Conservation (phyloP, 2,888 invertebrate species). For the Drosophila borborema region DNA sequence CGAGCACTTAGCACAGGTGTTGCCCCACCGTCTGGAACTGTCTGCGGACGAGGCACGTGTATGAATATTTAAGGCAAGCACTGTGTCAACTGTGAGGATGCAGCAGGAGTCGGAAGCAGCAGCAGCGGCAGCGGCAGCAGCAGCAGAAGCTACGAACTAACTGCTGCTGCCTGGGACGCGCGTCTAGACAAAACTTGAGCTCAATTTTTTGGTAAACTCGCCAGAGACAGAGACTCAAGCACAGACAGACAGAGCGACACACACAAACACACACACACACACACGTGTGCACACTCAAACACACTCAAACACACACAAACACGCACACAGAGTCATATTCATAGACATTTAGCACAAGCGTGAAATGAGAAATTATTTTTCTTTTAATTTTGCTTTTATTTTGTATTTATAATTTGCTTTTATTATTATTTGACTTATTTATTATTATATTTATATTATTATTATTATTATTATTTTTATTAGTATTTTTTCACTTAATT, state of each 20-base stretch:
- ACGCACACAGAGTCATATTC: not conserved
- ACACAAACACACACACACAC: not conserved
- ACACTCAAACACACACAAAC: not conserved
- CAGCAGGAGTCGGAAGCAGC: not conserved
- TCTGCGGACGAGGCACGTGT: constrained; percentile 34
- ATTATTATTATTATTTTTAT: too few relatives aligned
- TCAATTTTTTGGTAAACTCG: constrained; percentile 15
- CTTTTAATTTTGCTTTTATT: too few relatives aligned
- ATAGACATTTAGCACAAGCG: constrained; percentile 21
- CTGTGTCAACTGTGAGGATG: constrained; percentile 46
- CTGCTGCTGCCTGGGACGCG: constrained; percentile 21
- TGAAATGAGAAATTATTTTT: not conserved
- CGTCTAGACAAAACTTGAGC: constrained; percentile 53
- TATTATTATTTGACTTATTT: too few relatives aligned
- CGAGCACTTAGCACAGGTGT: constrained; percentile 32
- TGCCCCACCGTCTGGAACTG: constrained; percentile 21
- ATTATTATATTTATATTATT: not conserved
- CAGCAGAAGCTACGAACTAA: constrained; percentile 19
- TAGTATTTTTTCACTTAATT: not conserved
- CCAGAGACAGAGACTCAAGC: constrained; percentile 6
- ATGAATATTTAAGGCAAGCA: constrained; percentile 62
- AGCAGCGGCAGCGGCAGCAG: not conserved
- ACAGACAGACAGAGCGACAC: constrained; percentile 19
- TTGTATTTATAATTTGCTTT: too few relatives aligned
- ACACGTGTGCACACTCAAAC: not conserved